These are phyloP conservation scores for Syngnathus floridae DNA, from an alignment of 2,113 vertebrate species.

Conservation along the genomic window DNA sequence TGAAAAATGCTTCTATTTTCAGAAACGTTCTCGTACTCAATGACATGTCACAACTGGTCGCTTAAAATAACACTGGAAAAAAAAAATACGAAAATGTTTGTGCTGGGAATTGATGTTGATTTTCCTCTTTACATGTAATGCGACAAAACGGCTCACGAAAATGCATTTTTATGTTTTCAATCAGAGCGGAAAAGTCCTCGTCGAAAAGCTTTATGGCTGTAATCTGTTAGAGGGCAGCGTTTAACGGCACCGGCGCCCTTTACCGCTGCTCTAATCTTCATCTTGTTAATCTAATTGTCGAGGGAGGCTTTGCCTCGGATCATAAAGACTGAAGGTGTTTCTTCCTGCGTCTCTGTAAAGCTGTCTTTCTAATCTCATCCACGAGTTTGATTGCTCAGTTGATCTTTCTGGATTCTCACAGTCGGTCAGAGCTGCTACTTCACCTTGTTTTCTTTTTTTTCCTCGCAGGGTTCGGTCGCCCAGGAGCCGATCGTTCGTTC, in stretches of 20 bases:
- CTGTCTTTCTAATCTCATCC: conserved; percentile 53
- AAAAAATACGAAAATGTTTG: conserved; percentile 32
- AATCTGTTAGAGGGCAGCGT: conserved; percentile 57
- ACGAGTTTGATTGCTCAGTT: conserved; percentile 43
- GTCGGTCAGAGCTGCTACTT: conserved; percentile 27
- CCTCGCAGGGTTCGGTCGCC: conserved; percentile 81
- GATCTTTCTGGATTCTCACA: conserved; percentile 37
- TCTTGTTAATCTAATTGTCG: conserved; percentile 63
- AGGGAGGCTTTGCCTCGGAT: conserved; percentile 44
- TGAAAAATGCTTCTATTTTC: conserved; percentile 5
- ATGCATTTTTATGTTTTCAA: conserved; percentile 44
- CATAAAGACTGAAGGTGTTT: conserved; percentile 59
- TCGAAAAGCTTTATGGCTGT: conserved; percentile 59
- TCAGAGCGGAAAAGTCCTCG: conserved; percentile 32
- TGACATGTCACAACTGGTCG: conserved; percentile 3
- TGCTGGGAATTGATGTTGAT: conserved; percentile 22
- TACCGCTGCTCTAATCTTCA: conserved; percentile 57
- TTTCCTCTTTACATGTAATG: conserved; percentile 22
- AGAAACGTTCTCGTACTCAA: conserved; percentile 4
- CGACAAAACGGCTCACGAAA: conserved; percentile 27
- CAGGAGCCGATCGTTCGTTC: conserved; percentile 93
- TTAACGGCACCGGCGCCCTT: conserved; percentile 43
- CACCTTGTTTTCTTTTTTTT: conserved; percentile 11
- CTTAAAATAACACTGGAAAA: conserved; percentile 27
- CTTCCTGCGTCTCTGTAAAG: conserved; percentile 47